These are phyloP conservation scores for Phalloptychus januarius DNA, from an alignment of 2,797 vertebrate species.

Conservation along the genomic window DNA sequence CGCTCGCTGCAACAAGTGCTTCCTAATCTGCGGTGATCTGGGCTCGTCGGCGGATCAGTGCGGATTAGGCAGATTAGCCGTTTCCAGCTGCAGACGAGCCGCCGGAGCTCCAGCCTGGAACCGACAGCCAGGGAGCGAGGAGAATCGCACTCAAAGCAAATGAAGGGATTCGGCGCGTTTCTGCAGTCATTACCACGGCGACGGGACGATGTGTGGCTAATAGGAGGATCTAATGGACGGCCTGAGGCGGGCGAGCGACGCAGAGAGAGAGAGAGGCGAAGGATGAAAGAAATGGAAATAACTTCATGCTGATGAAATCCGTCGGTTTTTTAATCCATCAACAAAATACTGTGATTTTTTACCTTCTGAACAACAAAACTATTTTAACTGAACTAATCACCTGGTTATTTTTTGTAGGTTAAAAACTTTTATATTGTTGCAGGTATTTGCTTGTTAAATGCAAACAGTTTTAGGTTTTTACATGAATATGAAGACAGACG, in stretches of 20 bases:
- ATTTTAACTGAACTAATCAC: no score
- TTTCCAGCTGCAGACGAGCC: slow-evolving; percentile 38
- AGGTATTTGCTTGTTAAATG: no score
- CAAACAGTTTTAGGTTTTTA: no score
- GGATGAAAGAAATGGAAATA: neutral
- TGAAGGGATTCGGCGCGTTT: neutral
- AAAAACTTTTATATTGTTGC: no score
- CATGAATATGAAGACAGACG: no score
- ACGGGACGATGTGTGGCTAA: neutral
- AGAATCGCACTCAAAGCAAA: neutral
- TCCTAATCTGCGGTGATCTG: slow-evolving; percentile 63
- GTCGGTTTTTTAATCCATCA: neutral
- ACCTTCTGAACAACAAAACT: no score
- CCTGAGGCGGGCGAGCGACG: neutral
- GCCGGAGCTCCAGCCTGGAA: slow-evolving; percentile 21
- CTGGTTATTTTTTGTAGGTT: no score
- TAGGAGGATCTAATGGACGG: neutral
- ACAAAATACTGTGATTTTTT: no score
- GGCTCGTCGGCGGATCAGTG: slow-evolving; percentile 62
- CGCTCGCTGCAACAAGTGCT: slow-evolving; percentile 39
- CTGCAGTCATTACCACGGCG: neutral
- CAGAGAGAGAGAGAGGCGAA: neutral
- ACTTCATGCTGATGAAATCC: neutral
- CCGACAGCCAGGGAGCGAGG: slow-evolving; percentile 4
- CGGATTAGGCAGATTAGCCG: slow-evolving; percentile 63